Base-by-base conservation (phyloP, 2,888 invertebrate species). In the Scaptomyza tumidula region DNA sequence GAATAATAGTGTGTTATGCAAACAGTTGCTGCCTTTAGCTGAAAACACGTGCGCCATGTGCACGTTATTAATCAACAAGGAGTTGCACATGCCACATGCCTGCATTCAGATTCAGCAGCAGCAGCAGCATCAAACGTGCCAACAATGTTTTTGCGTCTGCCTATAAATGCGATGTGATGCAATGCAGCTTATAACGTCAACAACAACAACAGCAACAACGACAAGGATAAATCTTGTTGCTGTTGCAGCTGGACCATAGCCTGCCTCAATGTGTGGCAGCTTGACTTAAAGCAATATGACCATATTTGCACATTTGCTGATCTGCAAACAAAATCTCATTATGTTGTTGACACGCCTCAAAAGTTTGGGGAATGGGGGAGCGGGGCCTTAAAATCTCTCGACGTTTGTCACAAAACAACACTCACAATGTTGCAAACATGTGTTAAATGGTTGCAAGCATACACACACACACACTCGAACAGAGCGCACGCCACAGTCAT, bases 51-150 rank as follows among this genome's bases (percentile, higher is more conserved):
- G 83, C 83, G 75, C 62, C 74, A 87, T 82, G 86, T 77, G 77
- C 83, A 72, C 71, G 86, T 85, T 87, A 83, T 85, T 83, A 83
- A 83, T 83, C 88, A 83, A 85, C 75, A 88, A 67, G 71, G 80
- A 48, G 58, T 24, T 59, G 69, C 53, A 53, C 49, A 63, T 67
- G 67, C 66, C 52, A 14, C 54, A 57, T 54, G 46, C 59, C 39
- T 14, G 41, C 41, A 41, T 41, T 9, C 41, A 41, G 41, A 16
- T 41, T 9, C 41, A 41, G 41, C 35, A 29, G 14, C 11, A 33
- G 16, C 43, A 44, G 43, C 33, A 33, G 33, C 33, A 27, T 68
- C 60, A 68, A 69, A 70, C 64, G 70, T 71, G 72, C 71, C 24
- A 41, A 43, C 49, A 53, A 54, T 53, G 41, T 45, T 56, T 39